Evolutionary conservation across 2,888 invertebrate genomes (phyloP).

Genomic region (Tricholauxania praeusta): DNA sequence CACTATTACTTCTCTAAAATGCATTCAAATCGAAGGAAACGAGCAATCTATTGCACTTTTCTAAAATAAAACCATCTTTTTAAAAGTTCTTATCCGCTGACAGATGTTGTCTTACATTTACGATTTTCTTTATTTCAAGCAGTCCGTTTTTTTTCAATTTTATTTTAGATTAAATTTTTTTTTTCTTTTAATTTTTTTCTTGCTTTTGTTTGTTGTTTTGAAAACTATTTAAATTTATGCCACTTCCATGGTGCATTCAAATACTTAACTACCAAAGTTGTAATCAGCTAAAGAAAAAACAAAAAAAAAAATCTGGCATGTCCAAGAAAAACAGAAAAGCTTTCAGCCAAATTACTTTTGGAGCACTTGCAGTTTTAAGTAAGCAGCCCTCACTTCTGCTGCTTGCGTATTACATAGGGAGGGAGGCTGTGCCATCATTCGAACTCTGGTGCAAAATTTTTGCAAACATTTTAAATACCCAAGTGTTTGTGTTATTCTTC

Average conservation of each 20-base stretch:
- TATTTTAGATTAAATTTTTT: background rate
- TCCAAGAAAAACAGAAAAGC: slow-evolving; percentile 32
- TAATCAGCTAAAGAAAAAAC: slow-evolving; percentile 4
- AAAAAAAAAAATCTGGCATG: background rate
- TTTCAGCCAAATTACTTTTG: slow-evolving; percentile 32
- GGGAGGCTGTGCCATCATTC: no score
- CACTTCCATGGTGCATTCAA: slow-evolving; percentile 10
- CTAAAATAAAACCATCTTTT: slow-evolving; percentile 11
- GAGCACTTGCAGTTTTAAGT: background rate
- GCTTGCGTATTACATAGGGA: no score
- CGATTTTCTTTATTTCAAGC: background rate
- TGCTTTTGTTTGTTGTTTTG: slow-evolving; percentile 3
- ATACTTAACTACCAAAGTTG: no score
- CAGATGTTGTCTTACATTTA: slow-evolving; percentile 23
- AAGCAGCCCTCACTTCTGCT: no score
- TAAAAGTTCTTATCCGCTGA: slow-evolving; percentile 29
- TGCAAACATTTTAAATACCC: background rate
- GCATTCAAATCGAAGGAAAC: no score
- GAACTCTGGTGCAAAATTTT: background rate
- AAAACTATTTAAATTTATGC: slow-evolving; percentile 33
- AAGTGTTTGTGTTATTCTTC: background rate
- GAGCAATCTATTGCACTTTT: no score
- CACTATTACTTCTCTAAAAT: no score
- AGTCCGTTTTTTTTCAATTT: background rate
- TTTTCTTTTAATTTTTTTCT: background rate